A percentile compares a stretch with the other conserved stretches of the same genome.
Evolutionary conservation across 2,113 vertebrate genomes (phyloP).

Genomic region (Onychorhynchus coronatus): DNA sequence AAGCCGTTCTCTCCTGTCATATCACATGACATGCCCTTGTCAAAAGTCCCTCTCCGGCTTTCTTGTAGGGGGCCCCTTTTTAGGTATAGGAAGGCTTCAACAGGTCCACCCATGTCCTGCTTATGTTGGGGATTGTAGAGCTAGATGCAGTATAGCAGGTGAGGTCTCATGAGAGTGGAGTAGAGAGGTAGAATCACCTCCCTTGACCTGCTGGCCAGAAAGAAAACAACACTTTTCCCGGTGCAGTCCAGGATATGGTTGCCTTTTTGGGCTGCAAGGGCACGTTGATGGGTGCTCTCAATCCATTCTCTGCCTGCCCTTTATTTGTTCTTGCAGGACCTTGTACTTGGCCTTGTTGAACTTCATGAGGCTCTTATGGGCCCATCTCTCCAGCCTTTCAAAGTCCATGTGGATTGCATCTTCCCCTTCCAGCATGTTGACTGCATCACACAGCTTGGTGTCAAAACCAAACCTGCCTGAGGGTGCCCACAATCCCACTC

Average conservation of each 20-base stretch:
- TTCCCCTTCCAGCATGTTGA: fast-evolving
- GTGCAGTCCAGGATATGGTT: not conserved
- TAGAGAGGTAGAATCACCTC: not conserved
- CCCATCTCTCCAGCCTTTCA: not conserved
- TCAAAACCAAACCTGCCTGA: not conserved
- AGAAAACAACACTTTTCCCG: not conserved
- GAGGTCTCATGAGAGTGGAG: not conserved
- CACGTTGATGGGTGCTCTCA: not conserved
- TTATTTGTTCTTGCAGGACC: not conserved
- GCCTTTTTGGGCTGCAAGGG: not conserved
- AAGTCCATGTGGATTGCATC: not conserved
- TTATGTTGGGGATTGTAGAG: fast-evolving
- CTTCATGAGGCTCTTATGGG: not conserved
- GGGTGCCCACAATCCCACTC: not conserved
- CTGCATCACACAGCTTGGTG: not conserved
- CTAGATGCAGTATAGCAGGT: not conserved
- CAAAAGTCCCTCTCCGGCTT: not conserved
- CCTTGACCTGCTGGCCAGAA: not conserved
- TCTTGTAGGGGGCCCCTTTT: not conserved
- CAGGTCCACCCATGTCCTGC: not conserved
- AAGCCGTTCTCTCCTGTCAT: not conserved
- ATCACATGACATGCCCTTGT: not conserved
- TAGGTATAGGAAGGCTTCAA: not conserved
- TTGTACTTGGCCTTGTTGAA: not conserved
- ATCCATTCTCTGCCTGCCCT: not conserved